Conservation (phyloP, 1,140 invertebrate genomes). For the Manduca sexta region DNA sequence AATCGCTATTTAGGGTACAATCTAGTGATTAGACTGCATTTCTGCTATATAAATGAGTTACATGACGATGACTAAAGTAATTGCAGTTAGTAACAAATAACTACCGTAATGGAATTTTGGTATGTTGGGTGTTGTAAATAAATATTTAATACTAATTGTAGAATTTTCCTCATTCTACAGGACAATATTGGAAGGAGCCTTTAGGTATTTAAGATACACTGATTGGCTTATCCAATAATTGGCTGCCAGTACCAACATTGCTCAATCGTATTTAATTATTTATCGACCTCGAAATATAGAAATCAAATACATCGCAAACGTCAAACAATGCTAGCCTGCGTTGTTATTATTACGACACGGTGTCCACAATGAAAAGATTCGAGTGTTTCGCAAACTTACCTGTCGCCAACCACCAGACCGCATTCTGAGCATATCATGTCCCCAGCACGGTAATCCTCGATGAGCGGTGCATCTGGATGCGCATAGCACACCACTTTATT, state of each 20-base stretch:
- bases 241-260: background rate
- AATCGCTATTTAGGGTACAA: too few species aligned
- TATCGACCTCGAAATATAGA: slow-evolving; percentile 19
- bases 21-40: too few species aligned
- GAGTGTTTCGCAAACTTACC: slow-evolving; percentile 75
- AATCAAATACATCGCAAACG: slow-evolving; percentile 19
- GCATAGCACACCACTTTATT: slow-evolving; percentile 91
- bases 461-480: slow-evolving; percentile 95
- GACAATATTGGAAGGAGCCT: too few species aligned
- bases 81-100: too few species aligned
- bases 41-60: too few species aligned
- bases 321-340: slow-evolving; percentile 8
- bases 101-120: too few species aligned
- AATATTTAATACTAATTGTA: too few species aligned
- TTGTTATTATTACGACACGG: slow-evolving; percentile 22
- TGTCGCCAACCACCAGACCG: slow-evolving; percentile 98
- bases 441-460: slow-evolving; percentile 98
- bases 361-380: slow-evolving; percentile 16
- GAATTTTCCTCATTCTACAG: too few species aligned
- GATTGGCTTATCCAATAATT: too few species aligned
- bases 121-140: too few species aligned
- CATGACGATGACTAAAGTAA: too few species aligned
- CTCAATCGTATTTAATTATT: background rate
- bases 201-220: too few species aligned
- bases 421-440: slow-evolving; percentile 99